Evolutionary conservation across 2,113 vertebrate species (phyloP).

Genomic region (Bos taurus): ARS-UCD2.0 NC_037340.1:38425501-38426000

Average conservation of each 20-base stretch:
- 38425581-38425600: fast-evolving
- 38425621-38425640: fast-evolving
- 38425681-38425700: background rate
- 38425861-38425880: fast-evolving
- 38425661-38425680: background rate
- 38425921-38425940: background rate
- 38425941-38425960: background rate
- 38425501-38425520: too few relatives aligned
- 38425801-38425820: background rate
- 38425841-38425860: background rate
- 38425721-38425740: fast-evolving
- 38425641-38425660: background rate
- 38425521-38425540: background rate
- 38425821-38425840: background rate
- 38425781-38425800: background rate
- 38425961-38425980: background rate
- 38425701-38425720: background rate
- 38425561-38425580: background rate
- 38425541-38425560: background rate
- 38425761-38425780: background rate
- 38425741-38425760: background rate
- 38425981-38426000: background rate
- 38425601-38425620: background rate
- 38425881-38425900: background rate
- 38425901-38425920: background rate